phyloP scores from a whole-genome alignment of 2,888 invertebrate species.

The Stenodera caucasica region DNA sequence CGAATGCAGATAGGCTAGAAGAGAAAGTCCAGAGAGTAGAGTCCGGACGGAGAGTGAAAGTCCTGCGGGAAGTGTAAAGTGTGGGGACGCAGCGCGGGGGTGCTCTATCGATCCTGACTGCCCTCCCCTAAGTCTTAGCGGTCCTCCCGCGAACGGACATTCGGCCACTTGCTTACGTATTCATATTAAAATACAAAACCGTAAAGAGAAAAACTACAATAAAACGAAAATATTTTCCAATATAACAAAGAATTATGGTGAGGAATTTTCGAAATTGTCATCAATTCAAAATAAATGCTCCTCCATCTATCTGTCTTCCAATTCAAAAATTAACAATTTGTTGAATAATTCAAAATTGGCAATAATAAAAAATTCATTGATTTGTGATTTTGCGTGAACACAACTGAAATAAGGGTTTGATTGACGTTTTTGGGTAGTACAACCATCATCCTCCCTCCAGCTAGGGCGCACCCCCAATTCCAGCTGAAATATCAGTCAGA shows the following conservation, averaged over 20 bases:
- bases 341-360: slow-evolving; percentile 21
- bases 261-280: too few relatives aligned
- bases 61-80: slow-evolving; percentile 58
- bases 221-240: too few relatives aligned
- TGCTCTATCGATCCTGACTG: slow-evolving; percentile 53
- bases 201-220: neutral
- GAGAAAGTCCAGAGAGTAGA: slow-evolving; percentile 48
- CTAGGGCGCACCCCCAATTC: neutral
- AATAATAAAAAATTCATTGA: slow-evolving; percentile 24
- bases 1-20: slow-evolving; percentile 31
- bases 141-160: slow-evolving; percentile 46
- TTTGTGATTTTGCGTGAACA: slow-evolving; percentile 42
- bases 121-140: slow-evolving; percentile 46
- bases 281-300: too few relatives aligned
- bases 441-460: slow-evolving; percentile 20
- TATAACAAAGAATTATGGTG: too few relatives aligned
- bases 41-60: slow-evolving; percentile 56
- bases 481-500: slow-evolving; percentile 33
- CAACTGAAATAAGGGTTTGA: slow-evolving; percentile 29
- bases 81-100: slow-evolving; percentile 41
- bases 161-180: slow-evolving; percentile 55
- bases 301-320: neutral
- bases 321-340: neutral
- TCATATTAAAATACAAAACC: slow-evolving; percentile 49
- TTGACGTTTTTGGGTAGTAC: slow-evolving; percentile 37